phyloP scores from a whole-genome alignment of 2,797 vertebrate genomes.

The Pristis pectinata region DNA sequence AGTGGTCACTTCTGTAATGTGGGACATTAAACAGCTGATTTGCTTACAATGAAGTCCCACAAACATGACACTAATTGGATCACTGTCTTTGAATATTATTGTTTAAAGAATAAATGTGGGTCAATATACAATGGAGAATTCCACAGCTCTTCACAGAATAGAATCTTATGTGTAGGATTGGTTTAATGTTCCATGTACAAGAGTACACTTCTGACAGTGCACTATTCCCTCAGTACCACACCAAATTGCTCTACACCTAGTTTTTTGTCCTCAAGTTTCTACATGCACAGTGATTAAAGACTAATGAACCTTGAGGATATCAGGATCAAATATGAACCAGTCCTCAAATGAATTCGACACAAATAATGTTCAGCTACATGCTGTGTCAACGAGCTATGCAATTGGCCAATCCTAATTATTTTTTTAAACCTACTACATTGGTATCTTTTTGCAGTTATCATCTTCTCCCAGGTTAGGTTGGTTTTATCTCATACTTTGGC shows the following conservation, averaged over 20 bases:
- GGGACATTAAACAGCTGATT: not conserved
- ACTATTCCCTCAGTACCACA: not conserved
- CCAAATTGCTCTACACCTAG: not conserved
- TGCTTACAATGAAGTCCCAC: not conserved
- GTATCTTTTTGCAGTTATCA: not conserved
- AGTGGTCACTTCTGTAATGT: not conserved
- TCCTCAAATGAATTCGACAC: not conserved
- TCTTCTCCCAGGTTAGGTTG: not conserved
- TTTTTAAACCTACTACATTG: not conserved
- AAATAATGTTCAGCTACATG: not conserved
- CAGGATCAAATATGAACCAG: not conserved
- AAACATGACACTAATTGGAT: not conserved
- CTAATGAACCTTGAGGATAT: not conserved
- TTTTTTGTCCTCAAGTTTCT: not conserved
- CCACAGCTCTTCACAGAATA: not conserved
- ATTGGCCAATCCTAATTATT: not conserved
- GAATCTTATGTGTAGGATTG: not conserved
- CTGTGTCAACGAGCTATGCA: not conserved
- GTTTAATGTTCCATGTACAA: not conserved
- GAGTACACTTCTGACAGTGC: not conserved
- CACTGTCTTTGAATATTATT: not conserved
- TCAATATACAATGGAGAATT: not conserved
- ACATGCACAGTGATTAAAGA: not conserved
- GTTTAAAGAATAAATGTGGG: not conserved
- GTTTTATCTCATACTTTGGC: not conserved